These are phyloP conservation scores for Saturnia japonica DNA, from an alignment of 2,888 invertebrate species.

Conservation along the genomic window DNA sequence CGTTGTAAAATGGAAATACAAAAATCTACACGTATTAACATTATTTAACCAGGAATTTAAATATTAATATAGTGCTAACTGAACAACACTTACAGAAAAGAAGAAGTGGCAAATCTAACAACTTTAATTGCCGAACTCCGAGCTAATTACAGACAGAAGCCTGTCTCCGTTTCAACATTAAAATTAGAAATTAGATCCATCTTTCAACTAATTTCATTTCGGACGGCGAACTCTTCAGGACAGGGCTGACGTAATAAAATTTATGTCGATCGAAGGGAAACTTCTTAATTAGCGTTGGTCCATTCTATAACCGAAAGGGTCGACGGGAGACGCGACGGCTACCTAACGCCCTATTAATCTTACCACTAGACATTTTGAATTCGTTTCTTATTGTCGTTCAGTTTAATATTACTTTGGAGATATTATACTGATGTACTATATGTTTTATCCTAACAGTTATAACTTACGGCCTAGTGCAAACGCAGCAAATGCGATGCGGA, in stretches of 20 bases:
- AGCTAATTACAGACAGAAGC: conserved; percentile 38
- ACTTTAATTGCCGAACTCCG: conserved; percentile 41
- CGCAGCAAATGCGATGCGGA: too few relatives aligned
- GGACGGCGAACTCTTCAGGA: conserved; percentile 56
- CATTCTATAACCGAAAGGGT: conserved; percentile 53
- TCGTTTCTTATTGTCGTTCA: conserved; percentile 47
- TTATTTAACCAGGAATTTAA: background rate
- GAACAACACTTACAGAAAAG: background rate
- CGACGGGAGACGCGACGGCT: conserved; percentile 46
- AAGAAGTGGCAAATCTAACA: conserved; percentile 29
- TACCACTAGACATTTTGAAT: conserved; percentile 53
- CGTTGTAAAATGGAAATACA: background rate
- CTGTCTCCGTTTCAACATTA: conserved; percentile 44
- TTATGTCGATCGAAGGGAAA: conserved; percentile 62
- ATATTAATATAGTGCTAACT: background rate
- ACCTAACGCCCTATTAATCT: conserved; percentile 54
- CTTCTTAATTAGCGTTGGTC: conserved; percentile 69
- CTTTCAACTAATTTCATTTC: conserved; percentile 67
- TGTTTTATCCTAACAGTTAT: background rate
- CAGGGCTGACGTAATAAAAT: conserved; percentile 64
- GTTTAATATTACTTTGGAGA: conserved; percentile 28
- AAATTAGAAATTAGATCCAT: conserved; percentile 63
- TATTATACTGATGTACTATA: background rate
- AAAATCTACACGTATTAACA: background rate
- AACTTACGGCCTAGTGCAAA: too few relatives aligned